A percentile compares a stretch with the other conserved stretches of the same genome.
Evolutionary conservation across 2,113 vertebrate genomes (phyloP).

Genomic region (Eretmochelys imbricata): DNA sequence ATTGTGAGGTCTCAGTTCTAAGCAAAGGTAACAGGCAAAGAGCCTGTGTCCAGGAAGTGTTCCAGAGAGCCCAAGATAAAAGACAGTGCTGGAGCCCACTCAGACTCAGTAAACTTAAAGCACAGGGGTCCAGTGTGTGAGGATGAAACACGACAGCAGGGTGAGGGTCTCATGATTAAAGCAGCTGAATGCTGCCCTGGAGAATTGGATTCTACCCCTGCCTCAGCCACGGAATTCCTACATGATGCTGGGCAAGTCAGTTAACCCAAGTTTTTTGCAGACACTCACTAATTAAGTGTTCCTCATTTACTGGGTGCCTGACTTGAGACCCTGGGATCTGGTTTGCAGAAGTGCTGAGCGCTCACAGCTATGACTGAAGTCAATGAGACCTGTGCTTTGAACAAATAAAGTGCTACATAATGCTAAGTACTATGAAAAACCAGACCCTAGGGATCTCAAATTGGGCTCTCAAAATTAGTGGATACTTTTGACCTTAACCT

Average conservation of each 20-base stretch:
- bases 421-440: neutral
- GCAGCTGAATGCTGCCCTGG: neutral
- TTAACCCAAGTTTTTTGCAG: neutral
- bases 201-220: neutral
- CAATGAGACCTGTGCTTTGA: neutral
- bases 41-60: neutral
- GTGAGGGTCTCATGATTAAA: neutral
- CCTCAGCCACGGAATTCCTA: neutral
- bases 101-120: neutral
- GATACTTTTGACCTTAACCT: neutral
- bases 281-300: neutral
- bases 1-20: neutral
- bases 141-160: neutral
- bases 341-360: neutral
- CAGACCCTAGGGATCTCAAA: neutral
- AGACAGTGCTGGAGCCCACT: neutral
- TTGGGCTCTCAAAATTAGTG: neutral
- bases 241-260: neutral
- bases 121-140: neutral
- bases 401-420: neutral
- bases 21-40: neutral
- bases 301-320: neutral
- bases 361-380: neutral
- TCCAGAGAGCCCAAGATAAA: neutral
- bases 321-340: neutral